phyloP scores from a whole-genome alignment of 2,113 vertebrate species.

The Corvus cornix region DNA sequence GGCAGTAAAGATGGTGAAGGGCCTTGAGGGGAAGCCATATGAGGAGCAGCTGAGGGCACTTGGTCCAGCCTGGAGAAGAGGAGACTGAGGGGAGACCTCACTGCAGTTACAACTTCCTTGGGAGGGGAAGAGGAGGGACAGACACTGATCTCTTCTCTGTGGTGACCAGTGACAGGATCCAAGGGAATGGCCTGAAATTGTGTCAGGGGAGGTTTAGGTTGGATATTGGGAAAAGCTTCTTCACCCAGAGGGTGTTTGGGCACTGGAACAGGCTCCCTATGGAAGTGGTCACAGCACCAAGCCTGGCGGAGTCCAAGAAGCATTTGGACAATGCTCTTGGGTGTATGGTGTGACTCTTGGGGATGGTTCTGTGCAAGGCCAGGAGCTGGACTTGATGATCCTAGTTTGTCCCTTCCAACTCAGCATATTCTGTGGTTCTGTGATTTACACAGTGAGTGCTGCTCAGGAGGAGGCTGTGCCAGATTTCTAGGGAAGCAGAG shows the following conservation, averaged over 20 bases:
- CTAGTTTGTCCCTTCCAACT: background rate
- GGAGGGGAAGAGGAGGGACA: background rate
- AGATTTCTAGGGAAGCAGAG: background rate
- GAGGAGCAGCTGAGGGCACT: background rate
- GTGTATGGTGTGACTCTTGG: background rate
- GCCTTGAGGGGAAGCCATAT: background rate
- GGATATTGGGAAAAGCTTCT: too few relatives aligned
- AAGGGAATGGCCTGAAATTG: background rate
- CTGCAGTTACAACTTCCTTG: background rate
- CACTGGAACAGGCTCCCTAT: background rate
- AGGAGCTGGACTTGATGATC: background rate
- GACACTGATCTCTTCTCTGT: background rate
- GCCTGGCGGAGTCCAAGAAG: background rate
- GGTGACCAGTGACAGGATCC: background rate
- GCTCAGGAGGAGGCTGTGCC: background rate
- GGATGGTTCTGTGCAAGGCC: background rate
- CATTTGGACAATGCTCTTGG: background rate
- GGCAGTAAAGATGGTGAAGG: background rate
- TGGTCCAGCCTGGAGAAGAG: background rate
- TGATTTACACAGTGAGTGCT: background rate
- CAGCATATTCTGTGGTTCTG: background rate
- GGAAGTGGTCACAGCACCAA: background rate
- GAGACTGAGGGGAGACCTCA: background rate
- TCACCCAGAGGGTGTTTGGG: background rate
- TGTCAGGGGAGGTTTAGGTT: too few relatives aligned